These are phyloP conservation scores for Equus quagga DNA, from an alignment of 2,113 vertebrate species.

Conservation along the genomic window DNA sequence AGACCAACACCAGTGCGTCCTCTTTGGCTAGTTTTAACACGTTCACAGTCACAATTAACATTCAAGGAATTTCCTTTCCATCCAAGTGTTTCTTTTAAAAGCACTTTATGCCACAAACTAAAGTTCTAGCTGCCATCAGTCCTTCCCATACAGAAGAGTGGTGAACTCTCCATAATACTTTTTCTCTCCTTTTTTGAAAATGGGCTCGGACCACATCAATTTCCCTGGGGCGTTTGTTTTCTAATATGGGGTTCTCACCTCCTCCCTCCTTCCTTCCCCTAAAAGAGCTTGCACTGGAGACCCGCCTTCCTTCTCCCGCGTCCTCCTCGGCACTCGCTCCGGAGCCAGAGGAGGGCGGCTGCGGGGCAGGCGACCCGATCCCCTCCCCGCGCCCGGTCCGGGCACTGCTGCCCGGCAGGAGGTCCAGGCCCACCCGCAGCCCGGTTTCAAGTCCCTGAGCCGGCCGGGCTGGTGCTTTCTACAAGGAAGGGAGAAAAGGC, in stretches of 20 bases:
- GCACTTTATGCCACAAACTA: constrained; percentile 64
- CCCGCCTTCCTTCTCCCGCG: not conserved
- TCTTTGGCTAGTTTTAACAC: constrained; percentile 83
- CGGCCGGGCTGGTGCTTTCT: not conserved
- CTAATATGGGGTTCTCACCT: not conserved
- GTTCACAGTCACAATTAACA: constrained; percentile 81
- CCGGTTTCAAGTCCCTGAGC: constrained; percentile 12
- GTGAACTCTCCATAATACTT: constrained; percentile 25
- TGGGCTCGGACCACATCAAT: constrained; percentile 71
- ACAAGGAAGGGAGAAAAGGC: not conserved
- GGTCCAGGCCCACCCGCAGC: not conserved
- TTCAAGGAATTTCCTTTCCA: constrained; percentile 81
- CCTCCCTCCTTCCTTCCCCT: not conserved
- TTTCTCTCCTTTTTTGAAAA: constrained; percentile 64
- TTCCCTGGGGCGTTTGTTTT: constrained; percentile 36
- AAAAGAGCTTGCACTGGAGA: not conserved
- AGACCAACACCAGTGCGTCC: constrained; percentile 68
- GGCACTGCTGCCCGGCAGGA: not conserved
- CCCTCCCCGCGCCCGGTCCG: rapidly evolving
- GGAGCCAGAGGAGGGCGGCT: not conserved
- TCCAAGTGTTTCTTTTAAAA: constrained; percentile 68
- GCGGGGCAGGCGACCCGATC: not conserved
- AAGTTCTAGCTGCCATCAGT: constrained; percentile 63
- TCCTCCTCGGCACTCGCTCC: not conserved
- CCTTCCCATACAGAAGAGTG: constrained; percentile 51